phyloP scores from a whole-genome alignment of 2,113 vertebrate species.

The Sporophila hypoxantha region DNA sequence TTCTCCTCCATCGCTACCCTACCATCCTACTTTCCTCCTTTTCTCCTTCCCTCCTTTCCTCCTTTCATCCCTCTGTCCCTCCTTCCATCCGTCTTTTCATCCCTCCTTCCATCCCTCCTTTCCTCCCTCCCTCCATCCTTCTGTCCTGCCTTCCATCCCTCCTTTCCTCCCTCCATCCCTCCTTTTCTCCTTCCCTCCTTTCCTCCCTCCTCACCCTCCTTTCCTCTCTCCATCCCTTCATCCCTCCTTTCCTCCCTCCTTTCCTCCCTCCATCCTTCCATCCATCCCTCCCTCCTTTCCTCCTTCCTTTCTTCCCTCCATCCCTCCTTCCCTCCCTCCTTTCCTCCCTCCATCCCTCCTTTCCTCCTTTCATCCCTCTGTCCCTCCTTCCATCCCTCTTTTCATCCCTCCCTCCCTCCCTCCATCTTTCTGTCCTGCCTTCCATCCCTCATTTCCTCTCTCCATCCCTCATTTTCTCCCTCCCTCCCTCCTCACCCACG shows the following conservation, averaged over 20 bases:
- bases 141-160: too few species aligned
- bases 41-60: too few species aligned
- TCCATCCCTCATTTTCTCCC: not conserved
- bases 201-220: not conserved
- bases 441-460: not conserved
- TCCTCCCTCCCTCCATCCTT: not conserved
- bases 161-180: not conserved
- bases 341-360: not conserved
- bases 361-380: accelerated
- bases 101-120: too few species aligned
- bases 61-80: too few species aligned
- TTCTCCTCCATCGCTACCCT: too few species aligned
- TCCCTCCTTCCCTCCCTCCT: not conserved
- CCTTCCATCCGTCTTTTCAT: too few species aligned
- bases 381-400: accelerated
- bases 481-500: accelerated
- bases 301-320: not conserved
- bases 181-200: accelerated
- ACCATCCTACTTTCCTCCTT: too few species aligned
- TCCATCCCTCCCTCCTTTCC: not conserved
- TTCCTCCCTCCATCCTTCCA: accelerated
- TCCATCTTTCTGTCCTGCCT: accelerated
- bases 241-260: too few species aligned
- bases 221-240: accelerated
- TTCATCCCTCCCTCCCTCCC: accelerated